These are phyloP conservation scores for Aspiorhynchus laticeps DNA, from an alignment of 2,113 vertebrate species.

Conservation along the genomic window DNA sequence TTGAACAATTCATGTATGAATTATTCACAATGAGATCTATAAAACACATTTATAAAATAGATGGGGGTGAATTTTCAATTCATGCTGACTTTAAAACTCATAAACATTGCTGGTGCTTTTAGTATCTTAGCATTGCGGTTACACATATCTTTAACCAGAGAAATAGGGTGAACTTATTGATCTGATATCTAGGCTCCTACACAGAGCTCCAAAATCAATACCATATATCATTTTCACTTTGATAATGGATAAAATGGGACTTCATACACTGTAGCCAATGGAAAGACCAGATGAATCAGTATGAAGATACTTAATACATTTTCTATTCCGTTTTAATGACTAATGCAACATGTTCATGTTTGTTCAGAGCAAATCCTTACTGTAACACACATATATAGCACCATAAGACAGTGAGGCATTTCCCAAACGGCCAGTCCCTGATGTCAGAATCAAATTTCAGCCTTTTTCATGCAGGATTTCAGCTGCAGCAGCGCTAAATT, in stretches of 20 bases:
- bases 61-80: not conserved
- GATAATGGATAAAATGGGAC: constrained; percentile 21
- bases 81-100: not conserved
- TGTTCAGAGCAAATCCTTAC: not conserved
- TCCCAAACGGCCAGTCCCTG: constrained; percentile 52
- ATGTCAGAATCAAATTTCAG: constrained; percentile 71
- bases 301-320: constrained; percentile 20
- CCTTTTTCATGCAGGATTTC: constrained; percentile 67
- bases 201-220: constrained; percentile 38
- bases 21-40: not conserved
- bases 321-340: constrained; percentile 7
- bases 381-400: not conserved
- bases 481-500: constrained; percentile 70
- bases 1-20: not conserved
- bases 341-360: constrained; percentile 13
- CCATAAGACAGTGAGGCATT: constrained; percentile 33
- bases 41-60: not conserved
- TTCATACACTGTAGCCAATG: not conserved
- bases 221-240: constrained; percentile 43
- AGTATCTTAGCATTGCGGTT: not conserved
- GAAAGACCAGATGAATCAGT: not conserved
- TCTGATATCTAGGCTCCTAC: constrained; percentile 19
- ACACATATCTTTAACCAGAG: constrained; percentile 11
- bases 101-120: constrained; percentile 9
- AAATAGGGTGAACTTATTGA: constrained; percentile 1